Base-by-base conservation (phyloP, 2,797 vertebrate genomes). In the Hozukius guyotensis region DNA sequence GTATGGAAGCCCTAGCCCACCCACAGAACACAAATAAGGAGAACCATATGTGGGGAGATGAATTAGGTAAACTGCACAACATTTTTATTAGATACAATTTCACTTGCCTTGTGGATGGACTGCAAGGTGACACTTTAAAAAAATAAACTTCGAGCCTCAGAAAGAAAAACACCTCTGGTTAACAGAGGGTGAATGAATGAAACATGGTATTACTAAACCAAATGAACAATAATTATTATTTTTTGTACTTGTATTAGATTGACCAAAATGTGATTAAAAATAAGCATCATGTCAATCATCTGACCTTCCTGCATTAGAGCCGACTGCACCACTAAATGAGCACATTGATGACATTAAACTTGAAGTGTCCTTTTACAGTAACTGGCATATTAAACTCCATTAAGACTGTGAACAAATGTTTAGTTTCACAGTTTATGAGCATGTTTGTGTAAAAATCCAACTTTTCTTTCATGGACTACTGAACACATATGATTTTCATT, bases 11-110 rank as follows among this genome's bases (percentile, higher is more conserved):
- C 82, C 24, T 46, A 88, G 95, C 89, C 95, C 96, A 96, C 95
- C 95, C 96, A 96, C 93, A 83, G 91, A 93, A 94, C 55, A 90
- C 85, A 93, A 93, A 93, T 94, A 95, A 93, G 91, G 93, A 92
- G 94, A 95, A 95, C 93, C 95, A 95, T 92, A 95, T 96, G 95
- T 95, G 94, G 89, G 89, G 88, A 94, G 93, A 95, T 95, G 93
- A 95, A 95, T 94, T 94, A 95, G 94, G 95, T 95, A 96, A 96
- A 96, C 95, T 96, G 90, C 92, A 95, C 95, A 96, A 96, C 95
- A 96, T 96, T 96, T 96, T 94, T 94, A 96, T 96, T 95, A 94
- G 95, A 95, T 96, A 95, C 93, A 89, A 82, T 96, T 96, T 95
- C 95, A 95, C 92, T 86, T 87, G 93, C 90, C 89, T 93, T 92